phyloP scores from a whole-genome alignment of 1,140 invertebrate genomes.

The Steinernema feltiae region DNA sequence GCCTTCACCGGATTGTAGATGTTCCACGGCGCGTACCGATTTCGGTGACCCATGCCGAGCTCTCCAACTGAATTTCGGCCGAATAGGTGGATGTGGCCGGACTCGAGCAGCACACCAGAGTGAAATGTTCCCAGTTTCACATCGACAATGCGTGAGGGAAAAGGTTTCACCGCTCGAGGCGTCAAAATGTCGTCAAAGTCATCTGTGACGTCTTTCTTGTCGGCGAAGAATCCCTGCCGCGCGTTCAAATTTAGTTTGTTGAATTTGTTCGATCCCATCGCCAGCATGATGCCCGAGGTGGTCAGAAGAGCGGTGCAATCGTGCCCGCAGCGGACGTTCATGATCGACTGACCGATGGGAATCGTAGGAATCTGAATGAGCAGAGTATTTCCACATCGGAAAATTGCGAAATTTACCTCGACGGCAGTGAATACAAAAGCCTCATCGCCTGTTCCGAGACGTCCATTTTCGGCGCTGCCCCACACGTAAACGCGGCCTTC shows the following conservation, averaged over 20 bases:
- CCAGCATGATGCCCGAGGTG: constrained; percentile 65
- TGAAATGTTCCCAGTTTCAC: constrained; percentile 47
- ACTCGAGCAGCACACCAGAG: constrained; percentile 64
- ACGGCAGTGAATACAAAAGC: constrained; percentile 60
- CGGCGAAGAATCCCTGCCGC: constrained; percentile 62
- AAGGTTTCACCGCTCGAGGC: constrained; percentile 60
- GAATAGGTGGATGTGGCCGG: constrained; percentile 68
- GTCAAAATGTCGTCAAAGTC: constrained; percentile 61
- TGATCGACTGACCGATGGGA: constrained; percentile 54
- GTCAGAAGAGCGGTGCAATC: constrained; percentile 64
- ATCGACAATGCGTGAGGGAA: constrained; percentile 52
- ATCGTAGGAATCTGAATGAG: constrained; percentile 18
- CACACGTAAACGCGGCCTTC: constrained; percentile 68
- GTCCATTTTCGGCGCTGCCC: constrained; percentile 67
- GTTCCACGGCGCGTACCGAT: constrained; percentile 47
- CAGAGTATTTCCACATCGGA: too few species aligned
- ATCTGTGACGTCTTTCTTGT: constrained; percentile 57
- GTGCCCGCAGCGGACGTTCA: constrained; percentile 65
- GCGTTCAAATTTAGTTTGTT: constrained; percentile 69
- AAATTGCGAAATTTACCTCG: constrained; percentile 30
- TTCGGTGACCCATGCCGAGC: constrained; percentile 62
- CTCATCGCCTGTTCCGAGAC: constrained; percentile 66
- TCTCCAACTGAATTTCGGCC: constrained; percentile 66
- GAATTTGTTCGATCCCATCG: constrained; percentile 68
- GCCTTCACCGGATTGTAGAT: constrained; percentile 63